A percentile compares a stretch with the other conserved stretches of the same genome.
Conservation (phyloP, 2,797 vertebrate species). For the Botia almorhae region DNA sequence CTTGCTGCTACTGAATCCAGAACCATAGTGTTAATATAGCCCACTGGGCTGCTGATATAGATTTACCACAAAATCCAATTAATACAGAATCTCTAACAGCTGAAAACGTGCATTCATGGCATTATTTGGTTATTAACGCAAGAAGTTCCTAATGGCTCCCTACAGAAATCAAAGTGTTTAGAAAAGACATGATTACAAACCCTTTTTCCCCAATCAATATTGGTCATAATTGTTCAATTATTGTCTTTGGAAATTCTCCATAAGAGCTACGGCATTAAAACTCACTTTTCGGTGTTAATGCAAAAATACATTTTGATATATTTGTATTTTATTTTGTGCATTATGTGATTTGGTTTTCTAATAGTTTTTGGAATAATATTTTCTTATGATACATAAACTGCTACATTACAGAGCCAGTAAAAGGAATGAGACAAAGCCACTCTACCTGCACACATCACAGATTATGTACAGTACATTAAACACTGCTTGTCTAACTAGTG, state of each 20-base stretch:
- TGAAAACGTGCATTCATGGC: constrained; percentile 9
- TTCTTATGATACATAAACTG: not conserved
- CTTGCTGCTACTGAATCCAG: constrained; percentile 29
- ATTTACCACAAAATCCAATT: constrained; percentile 24
- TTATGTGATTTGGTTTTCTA: not conserved
- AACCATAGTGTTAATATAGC: constrained; percentile 40
- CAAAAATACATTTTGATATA: not conserved
- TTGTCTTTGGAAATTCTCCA: constrained; percentile 20
- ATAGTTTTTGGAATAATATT: not conserved
- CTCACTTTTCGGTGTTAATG: constrained; percentile 6
- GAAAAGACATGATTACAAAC: constrained; percentile 13
- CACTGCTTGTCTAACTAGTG: constrained; percentile 38
- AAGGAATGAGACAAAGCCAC: not conserved
- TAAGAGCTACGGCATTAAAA: constrained; percentile 25
- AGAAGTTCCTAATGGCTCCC: constrained; percentile 4
- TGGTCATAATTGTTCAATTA: constrained; percentile 3
- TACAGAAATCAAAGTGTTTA: constrained; percentile 11
- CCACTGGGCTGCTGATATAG: constrained; percentile 28
- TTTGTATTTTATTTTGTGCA: not conserved
- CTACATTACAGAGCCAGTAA: not conserved
- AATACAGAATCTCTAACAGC: constrained; percentile 11
- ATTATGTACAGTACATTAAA: constrained; percentile 40
- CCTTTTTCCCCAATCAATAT: not conserved
- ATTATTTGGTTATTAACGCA: constrained; percentile 7
- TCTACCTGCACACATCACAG: not conserved